Evolutionary conservation across 1,140 invertebrate genomes (phyloP), one percentile per base, ranked within the genome.

Genomic region (Procambarus clarkii): DNA sequence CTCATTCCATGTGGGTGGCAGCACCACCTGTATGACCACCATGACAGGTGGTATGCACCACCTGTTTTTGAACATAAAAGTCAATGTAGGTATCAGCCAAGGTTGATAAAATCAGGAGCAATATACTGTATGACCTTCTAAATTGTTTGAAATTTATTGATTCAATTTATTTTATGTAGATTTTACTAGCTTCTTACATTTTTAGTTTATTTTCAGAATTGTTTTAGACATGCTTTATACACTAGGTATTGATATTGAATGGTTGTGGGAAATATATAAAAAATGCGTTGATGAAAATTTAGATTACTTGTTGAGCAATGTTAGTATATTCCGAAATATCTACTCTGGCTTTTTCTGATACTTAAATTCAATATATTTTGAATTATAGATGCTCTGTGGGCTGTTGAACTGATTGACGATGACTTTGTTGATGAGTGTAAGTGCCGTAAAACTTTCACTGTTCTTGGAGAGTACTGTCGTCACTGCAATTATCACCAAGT

Each of bases 361-460:
- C 8, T 74, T 7, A 44, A 34, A 34, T 74, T 80, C 86, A 82
- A 85, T 89, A 74, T 76, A 71, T 84, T 92, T 88, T 87, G 94
- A 95, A 92, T 85, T 86, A 78, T 92, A 82, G 87, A 92, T 92
- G 76, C 90, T 88, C 88, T 76, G 84, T 92, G 86, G 89, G 86
- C 87, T 80, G 87, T 89, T 86, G 92, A 92, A 64, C 87, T 92
- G 71, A 89, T 92, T 83, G 91, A 90, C 76, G 91, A 88, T 87
- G 92, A 90, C 80, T 92, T 85, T 89, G 74, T 93, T 88, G 58
- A 87, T 88, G 79, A 92, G 50, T 92, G 92, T 92, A 88, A 93
- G 91, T 92, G 85, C 76, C 81, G 81, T 69, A 69, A 50, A 83
- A 71, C 18, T 85, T 85, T 34, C 46, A 79, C n/a, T 71, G 69